Percentiles rank a stretch among this genome's conserved stretches.
Conservation (phyloP, 2,113 vertebrate genomes). For the Rafetus swinhoei region DNA sequence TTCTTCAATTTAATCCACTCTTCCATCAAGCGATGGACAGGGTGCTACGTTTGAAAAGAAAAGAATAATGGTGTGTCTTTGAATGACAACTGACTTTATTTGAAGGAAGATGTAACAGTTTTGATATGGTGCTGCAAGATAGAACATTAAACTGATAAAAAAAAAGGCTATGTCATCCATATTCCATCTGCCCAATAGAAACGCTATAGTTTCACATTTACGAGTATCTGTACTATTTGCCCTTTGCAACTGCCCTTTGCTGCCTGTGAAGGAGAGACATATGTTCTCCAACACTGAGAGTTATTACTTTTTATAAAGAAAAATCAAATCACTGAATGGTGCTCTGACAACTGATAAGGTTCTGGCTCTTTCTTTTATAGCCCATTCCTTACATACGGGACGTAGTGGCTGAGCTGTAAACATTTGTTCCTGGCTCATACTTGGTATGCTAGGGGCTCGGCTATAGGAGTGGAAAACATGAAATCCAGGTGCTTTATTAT, state of each 20-base stretch:
- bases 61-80: background rate
- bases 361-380: slow-evolving; percentile 62
- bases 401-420: slow-evolving; percentile 62
- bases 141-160: slow-evolving; percentile 68
- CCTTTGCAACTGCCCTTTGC: slow-evolving; percentile 66
- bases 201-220: slow-evolving; percentile 63
- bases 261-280: slow-evolving; percentile 55
- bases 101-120: slow-evolving; percentile 51
- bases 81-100: slow-evolving; percentile 16
- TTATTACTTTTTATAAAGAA: slow-evolving; percentile 69
- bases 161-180: slow-evolving; percentile 53
- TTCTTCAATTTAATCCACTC: background rate
- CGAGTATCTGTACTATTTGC: slow-evolving; percentile 54
- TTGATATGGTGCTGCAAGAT: slow-evolving; percentile 53
- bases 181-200: slow-evolving; percentile 63
- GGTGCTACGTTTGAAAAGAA: background rate
- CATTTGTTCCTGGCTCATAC: slow-evolving; percentile 42
- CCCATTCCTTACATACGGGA: slow-evolving; percentile 21
- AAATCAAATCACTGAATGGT: slow-evolving; percentile 67
- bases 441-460: slow-evolving; percentile 39
- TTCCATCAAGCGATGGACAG: background rate
- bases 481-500: slow-evolving; percentile 41
- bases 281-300: slow-evolving; percentile 63
- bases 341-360: slow-evolving; percentile 70
- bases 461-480: slow-evolving; percentile 12